Conservation (phyloP, 2,113 vertebrate genomes). For the Gnathonemus longibarbis region DNA sequence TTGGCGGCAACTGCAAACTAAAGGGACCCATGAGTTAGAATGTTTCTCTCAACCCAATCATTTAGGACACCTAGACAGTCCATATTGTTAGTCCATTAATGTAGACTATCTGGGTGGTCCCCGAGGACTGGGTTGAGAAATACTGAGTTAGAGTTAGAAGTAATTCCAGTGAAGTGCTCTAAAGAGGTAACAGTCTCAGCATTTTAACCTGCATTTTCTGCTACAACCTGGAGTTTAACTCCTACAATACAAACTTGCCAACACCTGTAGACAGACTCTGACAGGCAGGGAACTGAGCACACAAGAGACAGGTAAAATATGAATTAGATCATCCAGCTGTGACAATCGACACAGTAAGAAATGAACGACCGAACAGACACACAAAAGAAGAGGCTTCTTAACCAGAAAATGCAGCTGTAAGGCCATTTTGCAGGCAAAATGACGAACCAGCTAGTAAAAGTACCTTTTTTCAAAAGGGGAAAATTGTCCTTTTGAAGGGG, state of each 20-base stretch:
- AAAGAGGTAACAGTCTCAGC: neutral
- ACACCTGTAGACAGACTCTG: neutral
- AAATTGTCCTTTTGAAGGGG: neutral
- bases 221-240: neutral
- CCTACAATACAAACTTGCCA: neutral
- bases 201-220: neutral
- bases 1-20: neutral
- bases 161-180: neutral
- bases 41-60: neutral
- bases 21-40: neutral
- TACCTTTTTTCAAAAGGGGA: neutral
- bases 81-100: neutral
- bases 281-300: neutral
- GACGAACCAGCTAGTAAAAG: neutral
- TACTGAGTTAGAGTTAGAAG: neutral
- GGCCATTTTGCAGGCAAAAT: neutral
- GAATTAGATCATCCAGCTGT: neutral
- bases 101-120: neutral
- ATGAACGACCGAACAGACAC: neutral
- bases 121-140: neutral
- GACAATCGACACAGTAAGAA: neutral
- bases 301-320: neutral
- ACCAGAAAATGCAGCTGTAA: neutral
- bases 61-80: neutral
- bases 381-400: neutral